Conservation (phyloP, 2,113 vertebrate species). For the Oncorhynchus gorbuscha region DNA sequence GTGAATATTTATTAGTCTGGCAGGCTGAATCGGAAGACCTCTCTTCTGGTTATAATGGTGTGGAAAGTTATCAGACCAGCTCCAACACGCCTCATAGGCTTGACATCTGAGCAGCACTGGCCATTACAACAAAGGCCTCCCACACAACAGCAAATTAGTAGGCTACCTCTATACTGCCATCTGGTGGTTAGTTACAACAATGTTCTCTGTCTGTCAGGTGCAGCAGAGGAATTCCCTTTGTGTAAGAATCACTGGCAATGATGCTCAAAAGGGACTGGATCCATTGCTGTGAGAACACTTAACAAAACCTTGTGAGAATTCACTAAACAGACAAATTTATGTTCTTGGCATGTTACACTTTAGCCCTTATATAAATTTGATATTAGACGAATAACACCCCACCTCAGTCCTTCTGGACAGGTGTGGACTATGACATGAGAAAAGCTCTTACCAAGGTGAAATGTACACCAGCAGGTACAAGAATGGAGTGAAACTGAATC, state of each 20-base stretch:
- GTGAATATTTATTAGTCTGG: neutral
- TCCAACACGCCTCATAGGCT: slow-evolving; percentile 10
- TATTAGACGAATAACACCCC: neutral
- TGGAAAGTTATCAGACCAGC: slow-evolving; percentile 10
- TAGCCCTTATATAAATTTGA: neutral
- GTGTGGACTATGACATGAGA: neutral
- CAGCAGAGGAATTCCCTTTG: neutral
- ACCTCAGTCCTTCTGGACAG: neutral
- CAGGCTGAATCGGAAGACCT: neutral
- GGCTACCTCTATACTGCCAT: slow-evolving; percentile 8
- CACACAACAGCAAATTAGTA: neutral
- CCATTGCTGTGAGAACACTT: neutral
- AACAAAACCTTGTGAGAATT: neutral
- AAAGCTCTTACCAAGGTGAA: slow-evolving; percentile 8
- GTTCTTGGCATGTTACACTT: neutral
- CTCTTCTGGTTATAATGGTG: too few species aligned
- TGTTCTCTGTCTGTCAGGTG: neutral
- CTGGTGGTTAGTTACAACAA: slow-evolving; percentile 10
- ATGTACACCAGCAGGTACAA: slow-evolving; percentile 14
- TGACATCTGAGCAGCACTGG: slow-evolving; percentile 3
- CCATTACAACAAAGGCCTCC: slow-evolving; percentile 6
- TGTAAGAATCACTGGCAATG: neutral
- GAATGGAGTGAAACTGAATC: slow-evolving; percentile 35
- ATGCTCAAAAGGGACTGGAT: neutral
- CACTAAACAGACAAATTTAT: neutral